Evolutionary conservation across 2,888 invertebrate species (phyloP).

Genomic region (Nineta flava): DNA sequence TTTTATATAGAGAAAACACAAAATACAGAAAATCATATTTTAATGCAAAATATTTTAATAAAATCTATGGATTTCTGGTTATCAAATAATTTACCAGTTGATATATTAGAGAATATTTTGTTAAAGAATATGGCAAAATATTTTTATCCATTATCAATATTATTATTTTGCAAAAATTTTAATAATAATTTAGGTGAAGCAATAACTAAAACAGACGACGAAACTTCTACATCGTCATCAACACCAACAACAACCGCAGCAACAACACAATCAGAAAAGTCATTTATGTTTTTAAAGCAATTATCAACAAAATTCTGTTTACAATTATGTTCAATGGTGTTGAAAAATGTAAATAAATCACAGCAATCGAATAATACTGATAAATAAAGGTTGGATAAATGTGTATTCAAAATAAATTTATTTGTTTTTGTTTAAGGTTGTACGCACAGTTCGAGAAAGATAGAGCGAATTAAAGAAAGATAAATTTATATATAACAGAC

Average conservation of each 20-base stretch:
- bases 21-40: conserved; percentile 27
- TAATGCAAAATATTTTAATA: conserved; percentile 29
- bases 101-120: conserved; percentile 24
- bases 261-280: conserved; percentile 17
- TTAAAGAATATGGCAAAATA: conserved; percentile 30
- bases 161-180: conserved; percentile 29
- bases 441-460: too few relatives aligned
- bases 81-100: conserved; percentile 24
- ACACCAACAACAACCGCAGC: conserved; percentile 5
- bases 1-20: conserved; percentile 27
- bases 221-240: conserved; percentile 7
- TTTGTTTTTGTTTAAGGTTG: too few relatives aligned
- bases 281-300: conserved; percentile 27
- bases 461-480: too few relatives aligned
- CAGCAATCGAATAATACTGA: neutral
- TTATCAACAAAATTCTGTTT: conserved; percentile 30
- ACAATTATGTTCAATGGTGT: conserved; percentile 29
- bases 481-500: too few relatives aligned
- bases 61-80: conserved; percentile 30
- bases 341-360: conserved; percentile 27
- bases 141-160: conserved; percentile 28
- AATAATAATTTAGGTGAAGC: conserved; percentile 23
- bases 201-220: conserved; percentile 18
- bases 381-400: neutral
- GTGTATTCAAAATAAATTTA: too few relatives aligned